Percentiles rank a stretch among this genome's conserved stretches.
These are phyloP conservation scores for Oscheius sp. DNA, from an alignment of 2,888 invertebrate genomes.

Conservation along the genomic window DNA sequence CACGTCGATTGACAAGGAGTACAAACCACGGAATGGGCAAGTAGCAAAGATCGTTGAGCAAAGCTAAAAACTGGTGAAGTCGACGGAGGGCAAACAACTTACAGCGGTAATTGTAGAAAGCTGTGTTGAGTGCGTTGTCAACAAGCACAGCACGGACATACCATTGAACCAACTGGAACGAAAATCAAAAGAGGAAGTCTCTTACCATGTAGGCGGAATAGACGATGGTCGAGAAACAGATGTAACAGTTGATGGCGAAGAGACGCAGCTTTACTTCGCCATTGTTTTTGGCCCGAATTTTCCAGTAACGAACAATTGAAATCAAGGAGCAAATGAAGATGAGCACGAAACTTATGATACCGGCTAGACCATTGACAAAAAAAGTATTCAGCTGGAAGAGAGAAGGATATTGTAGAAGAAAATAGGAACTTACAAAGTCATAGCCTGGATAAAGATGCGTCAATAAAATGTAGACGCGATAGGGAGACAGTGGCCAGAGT, in stretches of 20 bases:
- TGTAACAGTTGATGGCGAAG: neutral
- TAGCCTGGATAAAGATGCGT: neutral
- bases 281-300: neutral
- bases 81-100: neutral
- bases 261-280: neutral
- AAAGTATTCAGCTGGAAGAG: neutral
- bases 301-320: neutral
- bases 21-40: slow-evolving; percentile 23
- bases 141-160: neutral
- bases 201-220: slow-evolving; percentile 12
- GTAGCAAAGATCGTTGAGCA: slow-evolving; percentile 16
- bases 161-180: neutral
- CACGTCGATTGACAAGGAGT: neutral
- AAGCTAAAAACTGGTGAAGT: neutral
- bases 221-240: slow-evolving; percentile 6
- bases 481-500: slow-evolving; percentile 1
- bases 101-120: slow-evolving; percentile 2
- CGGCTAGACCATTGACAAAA: neutral
- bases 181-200: neutral
- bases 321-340: neutral
- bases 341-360: neutral
- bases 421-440: slow-evolving; percentile 5
- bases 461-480: neutral
- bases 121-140: neutral
- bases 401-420: neutral